Conservation (phyloP, 2,113 vertebrate species). For the Hyaena hyaena region DNA sequence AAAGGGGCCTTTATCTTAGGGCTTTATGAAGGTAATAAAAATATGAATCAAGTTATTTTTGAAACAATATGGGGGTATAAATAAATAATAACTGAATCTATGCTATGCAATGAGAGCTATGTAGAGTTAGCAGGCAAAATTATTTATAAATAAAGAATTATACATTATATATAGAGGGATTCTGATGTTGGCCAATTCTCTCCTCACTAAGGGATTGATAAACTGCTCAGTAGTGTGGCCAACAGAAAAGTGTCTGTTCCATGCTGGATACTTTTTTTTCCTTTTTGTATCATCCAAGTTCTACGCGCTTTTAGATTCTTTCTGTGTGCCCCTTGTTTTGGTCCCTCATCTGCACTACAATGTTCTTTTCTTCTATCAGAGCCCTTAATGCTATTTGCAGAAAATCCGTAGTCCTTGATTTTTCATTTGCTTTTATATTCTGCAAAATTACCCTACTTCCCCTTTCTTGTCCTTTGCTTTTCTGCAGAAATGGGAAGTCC, state of each 20-base stretch:
- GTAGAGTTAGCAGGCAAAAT: not conserved
- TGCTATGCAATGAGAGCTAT: not conserved
- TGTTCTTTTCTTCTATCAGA: not conserved
- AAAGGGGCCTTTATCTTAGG: slow-evolving; percentile 18
- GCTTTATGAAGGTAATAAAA: slow-evolving; percentile 2
- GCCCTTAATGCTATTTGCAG: not conserved
- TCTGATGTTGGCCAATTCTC: not conserved
- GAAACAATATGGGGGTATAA: not conserved
- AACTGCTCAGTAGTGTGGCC: not conserved
- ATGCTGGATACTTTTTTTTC: not conserved
- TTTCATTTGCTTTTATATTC: not conserved
- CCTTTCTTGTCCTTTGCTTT: not conserved
- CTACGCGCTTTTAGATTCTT: not conserved
- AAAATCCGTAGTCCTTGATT: not conserved
- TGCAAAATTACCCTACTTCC: not conserved
- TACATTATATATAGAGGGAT: not conserved
- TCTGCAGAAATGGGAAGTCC: not conserved
- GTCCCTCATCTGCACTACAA: not conserved
- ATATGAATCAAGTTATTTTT: not conserved
- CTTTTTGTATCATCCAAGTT: not conserved
- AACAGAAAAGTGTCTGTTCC: slow-evolving; percentile 5
- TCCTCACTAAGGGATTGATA: not conserved
- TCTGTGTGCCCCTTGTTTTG: not conserved
- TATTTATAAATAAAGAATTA: slow-evolving; percentile 21
- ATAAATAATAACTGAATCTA: slow-evolving; percentile 43